Conservation (phyloP, 2,888 invertebrate genomes). For the Habrosyne pyritoides region DNA sequence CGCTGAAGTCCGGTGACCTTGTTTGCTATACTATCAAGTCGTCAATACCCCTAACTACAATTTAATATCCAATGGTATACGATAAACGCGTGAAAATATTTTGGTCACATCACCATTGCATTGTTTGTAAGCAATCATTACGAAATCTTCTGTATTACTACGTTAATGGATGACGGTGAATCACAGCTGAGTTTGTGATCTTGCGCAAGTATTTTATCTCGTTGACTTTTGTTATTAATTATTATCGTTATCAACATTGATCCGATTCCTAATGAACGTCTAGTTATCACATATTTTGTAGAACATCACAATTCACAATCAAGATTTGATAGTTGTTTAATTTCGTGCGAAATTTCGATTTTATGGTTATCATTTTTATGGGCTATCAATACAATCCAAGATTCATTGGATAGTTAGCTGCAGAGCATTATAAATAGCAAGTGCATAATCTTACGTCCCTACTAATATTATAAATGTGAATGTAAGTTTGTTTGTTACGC, state of each 20-base stretch:
- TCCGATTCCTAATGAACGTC: background rate
- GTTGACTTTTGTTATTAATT: background rate
- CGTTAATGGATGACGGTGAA: constrained; percentile 13
- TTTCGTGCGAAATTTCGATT: background rate
- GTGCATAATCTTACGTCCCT: no score
- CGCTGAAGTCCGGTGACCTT: background rate
- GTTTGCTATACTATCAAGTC: background rate
- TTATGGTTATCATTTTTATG: background rate
- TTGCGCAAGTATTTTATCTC: constrained; percentile 20
- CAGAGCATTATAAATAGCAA: no score
- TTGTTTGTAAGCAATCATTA: background rate
- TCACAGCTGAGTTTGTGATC: constrained; percentile 17
- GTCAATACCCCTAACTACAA: background rate
- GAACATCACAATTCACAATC: background rate
- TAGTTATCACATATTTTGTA: background rate
- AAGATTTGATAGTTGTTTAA: background rate
- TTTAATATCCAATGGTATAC: background rate
- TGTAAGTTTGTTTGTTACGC: no score
- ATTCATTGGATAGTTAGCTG: no score
- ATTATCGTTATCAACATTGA: constrained; percentile 1
- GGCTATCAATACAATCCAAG: background rate
- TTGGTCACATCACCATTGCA: background rate
- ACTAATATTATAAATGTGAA: no score
- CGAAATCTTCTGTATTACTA: background rate
- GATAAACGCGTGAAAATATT: background rate